These are phyloP conservation scores for Novumbra hubbsi DNA, from an alignment of 2,797 vertebrate species.

Conservation along the genomic window DNA sequence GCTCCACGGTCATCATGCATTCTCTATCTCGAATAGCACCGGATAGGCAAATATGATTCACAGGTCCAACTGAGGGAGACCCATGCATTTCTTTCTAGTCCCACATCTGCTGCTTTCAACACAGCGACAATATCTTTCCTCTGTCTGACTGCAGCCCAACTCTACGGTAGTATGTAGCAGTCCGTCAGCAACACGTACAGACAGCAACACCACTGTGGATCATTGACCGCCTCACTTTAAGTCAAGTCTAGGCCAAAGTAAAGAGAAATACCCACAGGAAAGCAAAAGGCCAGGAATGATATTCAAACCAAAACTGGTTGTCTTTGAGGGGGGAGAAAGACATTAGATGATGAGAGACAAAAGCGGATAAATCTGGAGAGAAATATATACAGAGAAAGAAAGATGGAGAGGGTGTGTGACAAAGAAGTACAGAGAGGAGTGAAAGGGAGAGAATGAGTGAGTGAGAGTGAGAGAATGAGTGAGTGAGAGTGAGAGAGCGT, in stretches of 20 bases:
- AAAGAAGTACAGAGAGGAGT: neutral
- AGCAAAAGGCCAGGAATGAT: constrained; percentile 45
- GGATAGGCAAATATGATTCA: constrained; percentile 28
- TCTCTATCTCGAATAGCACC: constrained; percentile 7
- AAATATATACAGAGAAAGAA: neutral
- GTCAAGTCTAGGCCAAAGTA: constrained; percentile 61
- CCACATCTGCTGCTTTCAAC: constrained; percentile 31
- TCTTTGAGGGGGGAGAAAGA: constrained; percentile 14
- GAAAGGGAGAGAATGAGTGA: neutral
- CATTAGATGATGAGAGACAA: constrained; percentile 5
- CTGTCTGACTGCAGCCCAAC: neutral
- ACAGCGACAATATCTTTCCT: constrained; percentile 38
- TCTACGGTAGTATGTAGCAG: too few species aligned
- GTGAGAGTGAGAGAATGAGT: constrained; percentile 7
- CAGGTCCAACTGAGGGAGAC: constrained; percentile 29
- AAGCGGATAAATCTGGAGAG: constrained; percentile 28
- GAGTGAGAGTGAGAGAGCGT: constrained; percentile 10
- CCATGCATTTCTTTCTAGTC: constrained; percentile 26
- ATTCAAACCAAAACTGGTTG: constrained; percentile 39
- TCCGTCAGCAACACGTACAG: neutral
- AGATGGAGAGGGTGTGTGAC: constrained; percentile 20
- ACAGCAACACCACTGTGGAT: constrained; percentile 46
- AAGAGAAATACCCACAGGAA: constrained; percentile 56
- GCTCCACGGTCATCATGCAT: constrained; percentile 27
- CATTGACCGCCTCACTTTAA: constrained; percentile 50